Base-by-base conservation (phyloP, 1,140 invertebrate species). In the Hycleus phaleratus region DNA sequence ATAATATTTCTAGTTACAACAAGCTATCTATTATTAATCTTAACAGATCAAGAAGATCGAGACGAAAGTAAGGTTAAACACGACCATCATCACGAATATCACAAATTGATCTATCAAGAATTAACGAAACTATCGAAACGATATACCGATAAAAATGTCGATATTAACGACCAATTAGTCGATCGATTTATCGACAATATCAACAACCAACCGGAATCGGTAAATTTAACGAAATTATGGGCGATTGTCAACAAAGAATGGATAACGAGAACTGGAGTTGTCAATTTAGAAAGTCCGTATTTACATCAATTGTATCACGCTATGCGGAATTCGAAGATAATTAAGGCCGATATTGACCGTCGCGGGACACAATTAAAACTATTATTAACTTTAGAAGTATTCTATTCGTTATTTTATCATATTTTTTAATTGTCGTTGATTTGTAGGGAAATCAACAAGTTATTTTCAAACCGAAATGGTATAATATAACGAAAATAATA, bases 391-490 rank as follows among this genome's bases (percentile, higher is more conserved):
- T 75, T 97, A 44, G 79, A 89, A 70, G 80, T 81, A 73, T 48
- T 53, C 39, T 64, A 4, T 52, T 11, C 44, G 46, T 24, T 51
- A 48, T 49, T 52, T 50, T 44, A 52, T 52, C 3, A n/a, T 10
- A 32, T 10, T 0, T 26, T 42, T 18, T 11, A 47, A 56, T 18
- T 18, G 18, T 18, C 56, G 26, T 18, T 61, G 49, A 12, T 58
- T 65, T 67, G 60, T 61, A 82, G 75, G 85, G 87, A 18, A 83
- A 86, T 26, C 83, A 93, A 65, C 85, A 84, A 73, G 84, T 86
- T 12, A 80, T 92, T 43, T 96, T 96, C 67, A 97, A 97, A 76
- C 94, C 94, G 25, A 88, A 88, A 71, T 91, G 93, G 84, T 96
- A 94, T 74, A 70, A 80, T 5, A 77, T 87, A 68, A 81, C 85